These are phyloP conservation scores for Eulemur rufifrons DNA, from an alignment of 2,113 vertebrate species.

Conservation along the genomic window DNA sequence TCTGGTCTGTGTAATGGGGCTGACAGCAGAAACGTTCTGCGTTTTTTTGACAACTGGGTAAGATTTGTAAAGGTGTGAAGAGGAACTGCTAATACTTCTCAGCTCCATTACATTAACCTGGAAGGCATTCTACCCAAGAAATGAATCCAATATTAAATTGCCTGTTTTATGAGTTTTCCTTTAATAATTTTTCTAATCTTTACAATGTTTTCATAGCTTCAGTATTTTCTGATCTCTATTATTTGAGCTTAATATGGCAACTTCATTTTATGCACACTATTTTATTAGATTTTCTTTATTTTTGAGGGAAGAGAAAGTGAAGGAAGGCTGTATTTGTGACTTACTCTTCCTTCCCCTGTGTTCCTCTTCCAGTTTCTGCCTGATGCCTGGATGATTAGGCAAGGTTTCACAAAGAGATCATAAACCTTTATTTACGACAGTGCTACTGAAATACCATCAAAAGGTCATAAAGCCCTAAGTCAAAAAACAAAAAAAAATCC, in stretches of 20 bases:
- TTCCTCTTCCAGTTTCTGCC: background rate
- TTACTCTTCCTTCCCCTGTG: background rate
- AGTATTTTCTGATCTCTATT: constrained; percentile 73
- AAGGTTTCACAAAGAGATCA: constrained; percentile 18
- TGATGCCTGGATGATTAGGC: background rate
- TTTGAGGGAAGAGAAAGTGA: constrained; percentile 34
- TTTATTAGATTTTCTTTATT: constrained; percentile 52
- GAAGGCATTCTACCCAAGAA: constrained; percentile 76
- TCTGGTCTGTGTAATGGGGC: constrained; percentile 76
- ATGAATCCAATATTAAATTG: constrained; percentile 66
- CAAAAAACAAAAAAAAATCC: background rate
- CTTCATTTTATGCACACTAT: constrained; percentile 68
- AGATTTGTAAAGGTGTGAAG: constrained; percentile 79
- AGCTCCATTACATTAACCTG: constrained; percentile 79
- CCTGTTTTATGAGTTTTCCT: constrained; percentile 66
- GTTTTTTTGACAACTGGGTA: constrained; percentile 77
- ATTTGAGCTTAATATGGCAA: constrained; percentile 75
- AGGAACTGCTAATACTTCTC: constrained; percentile 78
- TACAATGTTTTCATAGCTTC: constrained; percentile 63
- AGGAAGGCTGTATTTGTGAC: background rate
- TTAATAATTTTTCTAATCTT: constrained; percentile 77
- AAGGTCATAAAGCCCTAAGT: background rate
- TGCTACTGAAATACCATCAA: background rate
- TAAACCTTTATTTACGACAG: constrained; percentile 22
- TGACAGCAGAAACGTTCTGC: constrained; percentile 71